Percentiles rank a stretch among this genome's conserved stretches.
Evolutionary conservation across 2,797 vertebrate genomes (phyloP).

Genomic region (Coendou prehensilis): DNA sequence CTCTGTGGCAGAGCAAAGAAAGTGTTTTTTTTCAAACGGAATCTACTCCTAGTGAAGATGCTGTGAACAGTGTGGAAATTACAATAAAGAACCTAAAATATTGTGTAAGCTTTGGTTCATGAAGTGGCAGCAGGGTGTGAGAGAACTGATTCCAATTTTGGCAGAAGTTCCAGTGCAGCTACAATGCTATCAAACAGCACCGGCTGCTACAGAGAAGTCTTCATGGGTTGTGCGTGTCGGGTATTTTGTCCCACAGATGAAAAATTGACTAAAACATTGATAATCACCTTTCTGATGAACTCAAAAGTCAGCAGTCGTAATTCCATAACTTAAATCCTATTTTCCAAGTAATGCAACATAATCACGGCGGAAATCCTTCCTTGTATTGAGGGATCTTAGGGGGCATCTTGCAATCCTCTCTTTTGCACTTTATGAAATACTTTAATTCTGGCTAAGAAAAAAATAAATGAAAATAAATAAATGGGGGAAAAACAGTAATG

Average conservation of each 20-base stretch:
- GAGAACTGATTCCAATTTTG: neutral
- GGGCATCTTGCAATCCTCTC: neutral
- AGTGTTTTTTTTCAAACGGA: neutral
- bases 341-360: neutral
- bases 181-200: neutral
- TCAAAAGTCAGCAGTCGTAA: neutral
- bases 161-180: too few relatives aligned
- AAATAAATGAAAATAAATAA: neutral
- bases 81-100: neutral
- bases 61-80: neutral
- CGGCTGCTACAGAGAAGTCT: neutral
- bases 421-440: neutral
- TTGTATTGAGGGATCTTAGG: too few relatives aligned
- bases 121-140: neutral
- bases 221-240: neutral
- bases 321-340: neutral
- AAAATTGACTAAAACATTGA: neutral
- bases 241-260: neutral
- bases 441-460: neutral
- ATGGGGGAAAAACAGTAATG: too few relatives aligned
- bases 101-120: neutral
- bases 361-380: neutral
- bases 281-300: neutral
- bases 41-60: neutral
- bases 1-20: neutral